Conservation (phyloP, 2,888 invertebrate genomes). For the Cremastobaeus sp. region DNA sequence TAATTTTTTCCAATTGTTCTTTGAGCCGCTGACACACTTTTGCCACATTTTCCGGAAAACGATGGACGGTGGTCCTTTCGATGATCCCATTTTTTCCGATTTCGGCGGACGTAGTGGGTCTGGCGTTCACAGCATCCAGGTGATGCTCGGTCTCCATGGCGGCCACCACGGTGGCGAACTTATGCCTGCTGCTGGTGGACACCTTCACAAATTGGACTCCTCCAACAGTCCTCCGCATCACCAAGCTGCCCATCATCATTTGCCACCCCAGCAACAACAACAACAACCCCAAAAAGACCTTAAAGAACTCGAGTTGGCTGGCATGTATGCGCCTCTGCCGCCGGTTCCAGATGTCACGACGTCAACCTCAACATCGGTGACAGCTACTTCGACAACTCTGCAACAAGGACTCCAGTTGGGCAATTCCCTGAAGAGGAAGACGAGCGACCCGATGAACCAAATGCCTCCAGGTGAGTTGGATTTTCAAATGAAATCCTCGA, state of each 20-base stretch:
- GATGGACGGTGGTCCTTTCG: slow-evolving; percentile 86
- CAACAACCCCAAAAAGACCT: slow-evolving; percentile 78
- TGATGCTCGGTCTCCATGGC: slow-evolving; percentile 83
- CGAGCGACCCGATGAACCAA: slow-evolving; percentile 72
- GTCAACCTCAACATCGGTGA: slow-evolving; percentile 74
- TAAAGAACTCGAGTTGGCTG: slow-evolving; percentile 75
- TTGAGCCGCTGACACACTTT: too few relatives aligned
- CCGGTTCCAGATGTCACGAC: slow-evolving; percentile 79
- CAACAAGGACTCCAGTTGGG: slow-evolving; percentile 73
- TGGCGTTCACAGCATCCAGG: slow-evolving; percentile 83
- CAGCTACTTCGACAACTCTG: slow-evolving; percentile 77
- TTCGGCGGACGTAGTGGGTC: slow-evolving; percentile 82
- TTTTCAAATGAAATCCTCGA: too few relatives aligned
- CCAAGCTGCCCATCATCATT: slow-evolving; percentile 73
- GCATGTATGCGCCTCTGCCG: slow-evolving; percentile 74
- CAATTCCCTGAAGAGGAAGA: slow-evolving; percentile 73
- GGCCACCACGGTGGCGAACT: slow-evolving; percentile 75
- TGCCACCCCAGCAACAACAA: slow-evolving; percentile 78
- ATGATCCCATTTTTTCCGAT: slow-evolving; percentile 89
- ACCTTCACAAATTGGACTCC: slow-evolving; percentile 78
- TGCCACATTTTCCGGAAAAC: too few relatives aligned
- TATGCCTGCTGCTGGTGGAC: slow-evolving; percentile 71
- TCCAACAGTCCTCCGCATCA: slow-evolving; percentile 78
- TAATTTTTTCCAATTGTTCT: too few relatives aligned
- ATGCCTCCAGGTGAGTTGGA: slow-evolving; percentile 70